Percentiles rank a stretch among this genome's conserved stretches.
Conservation (phyloP, 2,113 vertebrate species). For the Dicentrarchus labrax region DNA sequence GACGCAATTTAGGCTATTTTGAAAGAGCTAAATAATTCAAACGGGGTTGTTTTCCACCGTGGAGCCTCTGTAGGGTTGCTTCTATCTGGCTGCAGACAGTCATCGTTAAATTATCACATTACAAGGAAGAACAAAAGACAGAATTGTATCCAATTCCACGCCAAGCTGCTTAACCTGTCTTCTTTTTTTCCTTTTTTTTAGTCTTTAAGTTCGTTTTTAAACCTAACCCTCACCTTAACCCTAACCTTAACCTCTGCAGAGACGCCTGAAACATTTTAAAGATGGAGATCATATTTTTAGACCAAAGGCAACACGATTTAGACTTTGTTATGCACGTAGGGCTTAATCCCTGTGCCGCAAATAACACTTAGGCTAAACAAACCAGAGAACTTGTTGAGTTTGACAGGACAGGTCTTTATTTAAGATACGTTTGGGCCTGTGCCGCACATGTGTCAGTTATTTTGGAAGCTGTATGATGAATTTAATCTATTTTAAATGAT, state of each 20-base stretch:
- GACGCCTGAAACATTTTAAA: slow-evolving; percentile 11
- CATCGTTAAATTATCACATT: slow-evolving; percentile 1
- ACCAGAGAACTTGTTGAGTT: not conserved
- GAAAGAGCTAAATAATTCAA: not conserved
- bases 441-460: not conserved
- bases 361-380: not conserved
- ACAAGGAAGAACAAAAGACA: not conserved
- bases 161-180: not conserved
- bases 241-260: slow-evolving; percentile 55
- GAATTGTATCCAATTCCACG: not conserved
- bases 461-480: not conserved
- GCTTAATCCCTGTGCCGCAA: not conserved
- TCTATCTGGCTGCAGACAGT: not conserved
- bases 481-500: not conserved
- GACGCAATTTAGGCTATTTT: slow-evolving; percentile 22
- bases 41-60: not conserved
- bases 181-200: not conserved
- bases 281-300: slow-evolving; percentile 26
- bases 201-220: slow-evolving; percentile 16
- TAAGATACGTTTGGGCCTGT: not conserved
- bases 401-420: not conserved
- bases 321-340: not conserved
- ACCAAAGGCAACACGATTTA: not conserved
- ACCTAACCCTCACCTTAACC: slow-evolving; percentile 54
- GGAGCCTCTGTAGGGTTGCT: not conserved